phyloP scores from a whole-genome alignment of 2,797 vertebrate genomes.

The Harpagifer antarcticus region DNA sequence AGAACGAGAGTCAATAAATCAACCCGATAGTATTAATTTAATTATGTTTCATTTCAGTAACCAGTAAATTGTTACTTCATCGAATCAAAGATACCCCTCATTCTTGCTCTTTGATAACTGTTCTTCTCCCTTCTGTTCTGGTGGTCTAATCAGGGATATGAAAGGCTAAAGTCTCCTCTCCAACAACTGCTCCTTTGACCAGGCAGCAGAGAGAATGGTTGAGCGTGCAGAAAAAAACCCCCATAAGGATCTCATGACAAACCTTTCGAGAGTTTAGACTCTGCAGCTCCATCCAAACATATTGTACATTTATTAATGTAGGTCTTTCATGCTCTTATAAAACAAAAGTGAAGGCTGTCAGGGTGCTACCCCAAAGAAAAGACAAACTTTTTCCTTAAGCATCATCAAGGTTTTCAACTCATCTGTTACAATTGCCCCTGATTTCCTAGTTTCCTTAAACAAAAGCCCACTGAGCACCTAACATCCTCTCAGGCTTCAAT shows the following conservation, averaged over 20 bases:
- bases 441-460: conserved; percentile 36
- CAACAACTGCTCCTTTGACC: conserved; percentile 55
- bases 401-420: conserved; percentile 14
- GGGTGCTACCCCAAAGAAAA: background rate
- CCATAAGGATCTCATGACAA: conserved; percentile 53
- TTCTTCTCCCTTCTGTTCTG: background rate
- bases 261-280: conserved; percentile 19
- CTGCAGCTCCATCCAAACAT: background rate
- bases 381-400: background rate
- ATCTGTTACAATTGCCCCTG: background rate
- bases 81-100: conserved; percentile 2
- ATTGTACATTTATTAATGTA: background rate
- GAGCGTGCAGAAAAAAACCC: conserved; percentile 17
- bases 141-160: conserved; percentile 18
- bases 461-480: conserved; percentile 37
- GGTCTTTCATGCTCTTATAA: conserved; percentile 1
- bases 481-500: conserved; percentile 31
- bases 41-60: background rate
- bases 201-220: conserved; percentile 23
- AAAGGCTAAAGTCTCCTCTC: conserved; percentile 37
- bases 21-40: background rate
- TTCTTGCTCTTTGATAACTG: conserved; percentile 1
- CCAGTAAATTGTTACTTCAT: background rate
- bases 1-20: background rate
- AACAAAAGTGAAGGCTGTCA: background rate